Evolutionary conservation across 2,888 invertebrate species (phyloP), one percentile per base, ranked within the genome.

Genomic region (Leptinotarsa tumamoca): DNA sequence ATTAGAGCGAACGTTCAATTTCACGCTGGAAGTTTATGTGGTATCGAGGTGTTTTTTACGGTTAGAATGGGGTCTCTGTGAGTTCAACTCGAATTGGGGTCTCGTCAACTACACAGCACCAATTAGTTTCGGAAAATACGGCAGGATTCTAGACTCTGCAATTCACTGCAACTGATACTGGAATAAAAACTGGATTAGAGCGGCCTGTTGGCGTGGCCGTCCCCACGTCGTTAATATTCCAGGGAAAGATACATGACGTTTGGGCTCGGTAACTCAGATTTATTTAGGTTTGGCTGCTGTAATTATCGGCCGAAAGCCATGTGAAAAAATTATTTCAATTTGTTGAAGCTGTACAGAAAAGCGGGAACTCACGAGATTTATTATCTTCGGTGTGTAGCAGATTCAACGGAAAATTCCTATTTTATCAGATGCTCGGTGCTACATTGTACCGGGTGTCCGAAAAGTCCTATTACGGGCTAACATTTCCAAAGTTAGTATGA

Each of bases 11-110:
- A 70, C 68, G 50, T 58, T 70, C 70, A 70, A 70, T 69, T 74
- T 74, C 71, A 68, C 58, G 58, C 74, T 56, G 61, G 58, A 71
- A 67, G 52, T 68, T 75, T 75, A 54, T 70, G 68, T 54, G 67
- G 63, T 63, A 63, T 63, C 18, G 63, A 43, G 43, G 63, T 63
- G 43, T 33, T 63, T 33, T 58, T 63, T 33, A n/a, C 3, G 63
- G 63, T 43, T 63, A n/a, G 18, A 43, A 63, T n/a, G 63, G 43
- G 33, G n/a, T n/a, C 43, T 63, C 43, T n/a, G 17, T n/a, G 33
- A 63, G 33, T 33, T 43, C 17, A 63, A 33, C n/a, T 63, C 43
- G 33, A 63, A 63, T 63, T 43, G 63, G 17, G 63, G 63, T 63
- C 63, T 63, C 63, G 63, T 63, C 63, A 63, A 63, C 63, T 33